Evolutionary conservation across 2,797 vertebrate species (phyloP).

Genomic region (Aulostomus chinensis): DNA sequence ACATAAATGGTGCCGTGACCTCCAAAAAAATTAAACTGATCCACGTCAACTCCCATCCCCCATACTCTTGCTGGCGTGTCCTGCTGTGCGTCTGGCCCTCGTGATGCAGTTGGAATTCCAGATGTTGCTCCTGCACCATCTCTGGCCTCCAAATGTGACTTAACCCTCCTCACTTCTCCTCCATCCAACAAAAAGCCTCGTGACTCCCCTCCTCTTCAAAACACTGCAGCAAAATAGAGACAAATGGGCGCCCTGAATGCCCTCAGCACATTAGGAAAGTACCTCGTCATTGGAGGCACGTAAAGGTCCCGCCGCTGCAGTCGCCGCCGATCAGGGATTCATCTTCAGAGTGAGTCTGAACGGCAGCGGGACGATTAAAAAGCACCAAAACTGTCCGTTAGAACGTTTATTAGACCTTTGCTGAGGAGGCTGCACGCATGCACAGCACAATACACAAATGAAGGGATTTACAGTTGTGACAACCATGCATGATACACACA

Average conservation of each 20-base stretch:
- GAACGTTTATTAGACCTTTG: too few relatives aligned
- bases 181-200: constrained; percentile 41
- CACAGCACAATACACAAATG: too few relatives aligned
- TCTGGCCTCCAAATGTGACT: constrained; percentile 75
- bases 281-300: too few relatives aligned
- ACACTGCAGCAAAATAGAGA: constrained; percentile 56
- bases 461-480: too few relatives aligned
- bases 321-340: too few relatives aligned
- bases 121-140: constrained; percentile 80
- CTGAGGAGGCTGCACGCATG: too few relatives aligned
- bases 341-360: too few relatives aligned
- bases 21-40: constrained; percentile 11
- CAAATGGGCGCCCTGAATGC: constrained; percentile 53
- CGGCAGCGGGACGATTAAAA: too few relatives aligned
- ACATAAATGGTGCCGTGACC: not conserved
- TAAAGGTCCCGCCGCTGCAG: too few relatives aligned
- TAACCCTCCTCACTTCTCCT: constrained; percentile 46
- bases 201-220: constrained; percentile 63
- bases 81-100: constrained; percentile 55
- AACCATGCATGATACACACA: too few relatives aligned
- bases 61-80: constrained; percentile 14
- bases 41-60: not conserved
- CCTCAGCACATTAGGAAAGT: constrained; percentile 60
- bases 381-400: too few relatives aligned
- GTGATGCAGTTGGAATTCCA: constrained; percentile 80